Percentiles rank a stretch among this genome's conserved stretches.
Conservation (phyloP, 2,888 invertebrate species). For the Pecten maximus region DNA sequence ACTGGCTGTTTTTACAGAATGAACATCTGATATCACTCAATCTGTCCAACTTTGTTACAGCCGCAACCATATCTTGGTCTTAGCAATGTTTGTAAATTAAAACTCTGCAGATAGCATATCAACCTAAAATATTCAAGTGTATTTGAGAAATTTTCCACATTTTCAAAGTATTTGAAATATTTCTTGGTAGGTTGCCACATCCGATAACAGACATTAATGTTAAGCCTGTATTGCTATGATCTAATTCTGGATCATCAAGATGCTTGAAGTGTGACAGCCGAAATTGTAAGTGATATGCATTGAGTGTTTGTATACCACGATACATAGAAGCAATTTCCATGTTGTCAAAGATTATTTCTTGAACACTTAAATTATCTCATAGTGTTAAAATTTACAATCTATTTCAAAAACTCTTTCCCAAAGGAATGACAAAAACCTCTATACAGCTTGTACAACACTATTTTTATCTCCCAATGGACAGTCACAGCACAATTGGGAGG, state of each 20-base stretch:
- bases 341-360: background rate
- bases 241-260: slow-evolving; percentile 32
- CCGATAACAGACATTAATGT: background rate
- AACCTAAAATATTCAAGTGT: background rate
- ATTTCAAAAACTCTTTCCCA: background rate
- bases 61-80: background rate
- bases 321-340: background rate
- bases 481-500: no score
- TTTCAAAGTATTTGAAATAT: slow-evolving; percentile 4
- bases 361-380: background rate
- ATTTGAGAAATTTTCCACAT: slow-evolving; percentile 21
- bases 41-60: background rate
- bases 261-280: slow-evolving; percentile 12
- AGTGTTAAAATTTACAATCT: background rate
- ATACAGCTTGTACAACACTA: background rate
- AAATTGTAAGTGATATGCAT: background rate
- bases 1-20: background rate
- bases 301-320: background rate
- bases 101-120: slow-evolving; percentile 6
- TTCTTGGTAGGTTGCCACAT: background rate
- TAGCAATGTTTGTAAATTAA: slow-evolving; percentile 15
- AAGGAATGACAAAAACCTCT: background rate
- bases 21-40: background rate
- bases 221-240: background rate
- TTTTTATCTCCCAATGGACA: background rate